Base-by-base conservation (phyloP, 2,797 vertebrate genomes). In the Cygnus olor region DNA sequence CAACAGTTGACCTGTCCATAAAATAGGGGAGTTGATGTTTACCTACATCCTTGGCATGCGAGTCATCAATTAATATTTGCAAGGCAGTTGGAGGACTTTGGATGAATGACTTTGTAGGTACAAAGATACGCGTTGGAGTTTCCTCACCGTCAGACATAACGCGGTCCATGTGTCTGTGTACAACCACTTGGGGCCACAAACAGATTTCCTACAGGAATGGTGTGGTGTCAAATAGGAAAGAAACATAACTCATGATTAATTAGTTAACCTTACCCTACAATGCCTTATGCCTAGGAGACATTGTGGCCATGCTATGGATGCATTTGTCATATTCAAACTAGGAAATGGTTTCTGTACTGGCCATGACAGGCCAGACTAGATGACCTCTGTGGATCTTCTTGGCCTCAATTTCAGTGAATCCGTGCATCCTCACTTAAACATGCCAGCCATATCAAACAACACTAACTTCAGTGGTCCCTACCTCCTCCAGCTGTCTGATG, bases 41-140 rank as follows among this genome's bases (percentile, higher is more conserved):
- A 90, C 91, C 54, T 47, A 25, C 1, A 1, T 44, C 27, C 34
- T 19, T 45, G 45, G 32, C 18, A 61, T 10, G 3, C 0, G 7
- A 82, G 34, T 21, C 0, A 0, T 44, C 79, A 69, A 85, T 87
- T 74, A 64, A 38, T 38, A 44, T 83, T 83, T 72, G 72, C 69
- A 54, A 71, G 79, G 88, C 88, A 49, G 91, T 53, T 91, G 88
- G 68, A 89, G 90, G 81, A 85, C 91, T 90, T 90, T 85, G 93
- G 71, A 72, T 92, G 72, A 83, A 38, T 19, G 65, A 9, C 30
- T 90, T 49, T 85, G 68, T 71, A 85, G 60, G 57, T 36, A 49
- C 71, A 80, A 32, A 40, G 85, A 57, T 14, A 47, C 0, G 0
- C 0, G 0, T 34, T 25, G 12, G 28, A n/a, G 25, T 11, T 12